These are phyloP conservation scores for Deladenus siricidicola DNA, from an alignment of 2,888 invertebrate species.

Conservation along the genomic window DNA sequence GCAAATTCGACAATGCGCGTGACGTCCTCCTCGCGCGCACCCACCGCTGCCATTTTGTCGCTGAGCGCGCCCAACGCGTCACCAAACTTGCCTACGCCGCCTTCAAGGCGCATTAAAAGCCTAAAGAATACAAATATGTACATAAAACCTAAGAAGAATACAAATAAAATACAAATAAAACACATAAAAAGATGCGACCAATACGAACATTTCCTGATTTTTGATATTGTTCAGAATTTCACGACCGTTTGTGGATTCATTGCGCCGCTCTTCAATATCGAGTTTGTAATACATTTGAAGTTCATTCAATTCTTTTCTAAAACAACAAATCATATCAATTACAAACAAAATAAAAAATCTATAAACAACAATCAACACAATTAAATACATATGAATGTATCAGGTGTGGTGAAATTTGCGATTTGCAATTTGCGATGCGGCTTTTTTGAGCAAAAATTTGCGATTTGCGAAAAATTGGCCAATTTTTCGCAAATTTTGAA, in stretches of 20 bases:
- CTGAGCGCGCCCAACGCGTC: conserved; percentile 9
- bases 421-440: too few species aligned
- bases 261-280: conserved; percentile 21
- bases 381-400: too few species aligned
- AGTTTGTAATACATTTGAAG: conserved; percentile 8
- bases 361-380: too few species aligned
- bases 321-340: not conserved
- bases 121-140: conserved; percentile 1
- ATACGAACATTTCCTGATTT: conserved; percentile 13
- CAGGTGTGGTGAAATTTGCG: too few species aligned
- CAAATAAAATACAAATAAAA: too few species aligned
- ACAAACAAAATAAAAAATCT: not conserved
- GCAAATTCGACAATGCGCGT: conserved; percentile 23
- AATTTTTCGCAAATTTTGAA: too few species aligned
- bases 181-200: too few species aligned
- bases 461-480: too few species aligned
- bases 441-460: too few species aligned
- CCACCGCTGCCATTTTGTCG: conserved; percentile 18
- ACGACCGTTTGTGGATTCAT: conserved; percentile 1
- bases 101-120: conserved; percentile 3
- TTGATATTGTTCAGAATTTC: conserved; percentile 12
- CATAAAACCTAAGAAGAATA: not conserved
- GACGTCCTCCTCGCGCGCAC: conserved; percentile 13
- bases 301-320: conserved; percentile 15
- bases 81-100: conserved; percentile 15